Evolutionary conservation across 2,888 invertebrate species (phyloP).

Genomic region (Neoscelio sp.): DNA sequence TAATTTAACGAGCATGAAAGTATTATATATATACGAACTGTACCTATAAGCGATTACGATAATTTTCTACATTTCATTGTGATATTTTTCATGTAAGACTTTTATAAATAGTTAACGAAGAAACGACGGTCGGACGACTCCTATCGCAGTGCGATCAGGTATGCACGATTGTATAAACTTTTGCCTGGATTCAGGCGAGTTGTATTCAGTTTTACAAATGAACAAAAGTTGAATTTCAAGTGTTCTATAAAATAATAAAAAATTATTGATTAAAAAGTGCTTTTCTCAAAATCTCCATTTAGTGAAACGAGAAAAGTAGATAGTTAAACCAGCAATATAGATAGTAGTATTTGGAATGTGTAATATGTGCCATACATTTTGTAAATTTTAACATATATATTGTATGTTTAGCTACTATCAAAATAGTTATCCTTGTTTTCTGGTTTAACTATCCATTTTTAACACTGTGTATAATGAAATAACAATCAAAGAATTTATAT

Average conservation of each 20-base stretch:
- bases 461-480: too few species aligned
- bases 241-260: slow-evolving; percentile 46
- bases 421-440: too few species aligned
- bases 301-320: slow-evolving; percentile 19
- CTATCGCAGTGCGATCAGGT: slow-evolving; percentile 34
- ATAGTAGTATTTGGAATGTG: too few species aligned
- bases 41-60: slow-evolving; percentile 30
- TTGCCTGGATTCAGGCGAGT: slow-evolving; percentile 44
- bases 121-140: slow-evolving; percentile 20
- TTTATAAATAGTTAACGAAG: slow-evolving; percentile 13
- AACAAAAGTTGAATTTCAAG: slow-evolving; percentile 22
- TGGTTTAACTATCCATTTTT: too few species aligned
- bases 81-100: slow-evolving; percentile 43
- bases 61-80: slow-evolving; percentile 53
- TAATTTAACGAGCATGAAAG: slow-evolving; percentile 52
- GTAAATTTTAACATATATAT: too few species aligned
- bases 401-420: too few species aligned
- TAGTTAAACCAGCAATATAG: too few species aligned
- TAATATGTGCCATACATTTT: too few species aligned
- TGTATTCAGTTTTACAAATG: slow-evolving; percentile 38
- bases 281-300: slow-evolving; percentile 29
- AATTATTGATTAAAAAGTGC: slow-evolving; percentile 48
- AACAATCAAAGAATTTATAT: too few species aligned
- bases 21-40: slow-evolving; percentile 23
- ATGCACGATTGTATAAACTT: slow-evolving; percentile 20